Conservation (phyloP, 2,113 vertebrate species). For the Cyanocitta stelleri region DNA sequence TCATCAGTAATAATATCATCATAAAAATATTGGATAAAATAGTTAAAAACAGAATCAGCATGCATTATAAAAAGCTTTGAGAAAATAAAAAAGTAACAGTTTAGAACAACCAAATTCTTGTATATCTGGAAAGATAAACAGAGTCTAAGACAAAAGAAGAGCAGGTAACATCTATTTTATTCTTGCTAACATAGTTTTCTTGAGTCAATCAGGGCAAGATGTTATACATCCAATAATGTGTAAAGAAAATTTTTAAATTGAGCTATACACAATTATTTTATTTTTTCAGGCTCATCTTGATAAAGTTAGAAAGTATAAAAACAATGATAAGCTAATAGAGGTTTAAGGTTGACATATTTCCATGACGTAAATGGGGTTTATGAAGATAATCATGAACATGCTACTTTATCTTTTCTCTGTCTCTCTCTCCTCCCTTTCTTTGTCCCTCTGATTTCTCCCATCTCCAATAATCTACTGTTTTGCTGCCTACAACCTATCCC, state of each 20-base stretch:
- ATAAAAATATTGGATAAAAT: not conserved
- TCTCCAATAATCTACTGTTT: not conserved
- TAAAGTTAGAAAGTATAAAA: not conserved
- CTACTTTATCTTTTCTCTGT: not conserved
- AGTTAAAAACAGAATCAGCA: not conserved
- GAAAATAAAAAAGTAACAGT: not conserved
- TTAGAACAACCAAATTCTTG: not conserved
- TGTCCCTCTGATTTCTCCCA: not conserved
- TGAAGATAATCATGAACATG: not conserved
- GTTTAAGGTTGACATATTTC: not conserved
- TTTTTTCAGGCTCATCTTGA: not conserved
- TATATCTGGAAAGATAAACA: not conserved
- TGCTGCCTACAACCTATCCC: not conserved
- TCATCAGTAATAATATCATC: not conserved
- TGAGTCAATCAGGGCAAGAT: not conserved
- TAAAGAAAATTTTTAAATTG: not conserved
- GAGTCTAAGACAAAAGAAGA: not conserved
- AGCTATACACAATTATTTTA: fast-evolving
- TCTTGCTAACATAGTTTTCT: not conserved
- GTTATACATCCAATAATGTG: not conserved
- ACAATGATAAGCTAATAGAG: not conserved
- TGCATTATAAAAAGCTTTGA: not conserved
- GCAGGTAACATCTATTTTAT: not conserved
- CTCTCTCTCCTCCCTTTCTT: not conserved
- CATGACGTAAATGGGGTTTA: fast-evolving